Percentiles rank a stretch among this genome's conserved stretches.
Conservation (phyloP, 2,888 invertebrate genomes). For the Caenorhabditis sp. region DNA sequence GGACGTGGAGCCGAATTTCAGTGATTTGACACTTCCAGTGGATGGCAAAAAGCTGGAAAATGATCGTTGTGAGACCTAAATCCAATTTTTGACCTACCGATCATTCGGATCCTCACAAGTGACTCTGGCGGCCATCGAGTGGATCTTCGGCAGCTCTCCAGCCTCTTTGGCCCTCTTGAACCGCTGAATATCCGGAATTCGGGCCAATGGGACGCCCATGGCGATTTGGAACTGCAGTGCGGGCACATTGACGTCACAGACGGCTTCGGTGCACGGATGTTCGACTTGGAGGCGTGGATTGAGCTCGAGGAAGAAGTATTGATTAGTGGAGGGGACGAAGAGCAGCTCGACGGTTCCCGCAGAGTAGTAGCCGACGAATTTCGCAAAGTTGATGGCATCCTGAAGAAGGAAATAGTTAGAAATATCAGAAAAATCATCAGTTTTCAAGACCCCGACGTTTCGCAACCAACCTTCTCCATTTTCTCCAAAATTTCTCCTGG, state of each 20-base stretch:
- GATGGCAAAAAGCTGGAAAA: slow-evolving; percentile 12
- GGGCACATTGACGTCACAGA: slow-evolving; percentile 97
- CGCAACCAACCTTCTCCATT: slow-evolving; percentile 89
- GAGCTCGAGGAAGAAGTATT: slow-evolving; percentile 96
- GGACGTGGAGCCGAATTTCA: slow-evolving; percentile 98
- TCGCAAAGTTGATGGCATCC: slow-evolving; percentile 96
- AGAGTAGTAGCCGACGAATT: slow-evolving; percentile 98
- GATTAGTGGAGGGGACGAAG: slow-evolving; percentile 89
- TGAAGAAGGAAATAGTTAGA: too few species aligned
- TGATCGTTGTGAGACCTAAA: neutral
- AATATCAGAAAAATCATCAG: too few species aligned
- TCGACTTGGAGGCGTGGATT: slow-evolving; percentile 93
- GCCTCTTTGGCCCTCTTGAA: slow-evolving; percentile 20
- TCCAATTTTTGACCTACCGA: neutral
- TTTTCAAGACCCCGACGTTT: too few species aligned
- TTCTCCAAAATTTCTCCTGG: slow-evolving; percentile 92
- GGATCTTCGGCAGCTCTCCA: slow-evolving; percentile 23
- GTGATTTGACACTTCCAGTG: slow-evolving; percentile 58
- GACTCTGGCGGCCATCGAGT: slow-evolving; percentile 92
- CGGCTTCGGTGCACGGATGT: slow-evolving; percentile 99
- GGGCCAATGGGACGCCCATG: slow-evolving; percentile 89
- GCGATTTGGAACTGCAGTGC: slow-evolving; percentile 97
- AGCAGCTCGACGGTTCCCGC: slow-evolving; percentile 99
- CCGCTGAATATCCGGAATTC: slow-evolving; percentile 34
- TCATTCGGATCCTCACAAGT: slow-evolving; percentile 89